Conservation (phyloP, 2,797 vertebrate species). For the Cetoscarus ocellatus region DNA sequence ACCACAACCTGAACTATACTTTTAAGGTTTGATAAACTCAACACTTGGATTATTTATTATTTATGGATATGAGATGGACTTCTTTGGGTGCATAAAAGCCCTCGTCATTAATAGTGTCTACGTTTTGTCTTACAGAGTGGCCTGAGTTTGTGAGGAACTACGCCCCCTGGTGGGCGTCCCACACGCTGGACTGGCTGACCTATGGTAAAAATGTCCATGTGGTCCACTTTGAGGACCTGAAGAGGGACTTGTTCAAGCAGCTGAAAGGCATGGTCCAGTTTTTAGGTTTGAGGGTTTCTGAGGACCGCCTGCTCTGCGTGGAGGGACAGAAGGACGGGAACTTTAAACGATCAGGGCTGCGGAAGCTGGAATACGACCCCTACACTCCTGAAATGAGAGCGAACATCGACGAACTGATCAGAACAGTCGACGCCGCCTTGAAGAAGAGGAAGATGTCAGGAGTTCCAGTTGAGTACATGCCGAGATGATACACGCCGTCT, state of each 20-base stretch:
- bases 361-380: constrained; percentile 95
- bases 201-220: constrained; percentile 92
- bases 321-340: constrained; percentile 98
- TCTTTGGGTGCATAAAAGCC: too few relatives aligned
- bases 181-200: constrained; percentile 95
- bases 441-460: constrained; percentile 90
- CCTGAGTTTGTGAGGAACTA: constrained; percentile 97
- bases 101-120: background rate
- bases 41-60: too few relatives aligned
- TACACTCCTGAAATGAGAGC: constrained; percentile 92
- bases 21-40: too few relatives aligned
- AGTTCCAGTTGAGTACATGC: constrained; percentile 93
- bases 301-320: constrained; percentile 96
- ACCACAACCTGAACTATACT: too few relatives aligned
- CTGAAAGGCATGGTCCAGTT: constrained; percentile 93
- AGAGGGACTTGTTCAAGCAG: constrained; percentile 90
- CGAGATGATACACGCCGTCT: constrained; percentile 89
- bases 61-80: too few relatives aligned
- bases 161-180: constrained; percentile 97
- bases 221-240: constrained; percentile 95
- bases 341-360: constrained; percentile 95
- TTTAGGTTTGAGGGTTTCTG: constrained; percentile 86
- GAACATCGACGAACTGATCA: constrained; percentile 89
- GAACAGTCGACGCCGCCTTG: constrained; percentile 89
- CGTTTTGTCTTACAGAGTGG: constrained; percentile 89